A percentile compares a stretch with the other conserved stretches of the same genome.
These are phyloP conservation scores for Protonemura montana DNA, from an alignment of 2,888 invertebrate species.

Conservation along the genomic window DNA sequence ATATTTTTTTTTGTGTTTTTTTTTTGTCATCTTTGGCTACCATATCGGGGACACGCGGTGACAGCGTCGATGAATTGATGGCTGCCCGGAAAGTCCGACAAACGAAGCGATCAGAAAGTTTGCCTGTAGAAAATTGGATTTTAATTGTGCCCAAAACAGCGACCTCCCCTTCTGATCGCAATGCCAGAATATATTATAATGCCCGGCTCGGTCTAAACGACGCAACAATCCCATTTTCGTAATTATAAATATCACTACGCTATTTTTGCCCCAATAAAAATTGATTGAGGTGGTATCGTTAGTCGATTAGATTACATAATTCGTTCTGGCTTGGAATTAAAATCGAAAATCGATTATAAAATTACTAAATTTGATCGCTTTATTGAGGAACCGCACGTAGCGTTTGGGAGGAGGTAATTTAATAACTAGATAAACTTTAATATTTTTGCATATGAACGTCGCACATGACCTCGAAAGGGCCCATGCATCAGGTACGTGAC, in stretches of 20 bases:
- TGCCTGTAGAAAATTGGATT: constrained; percentile 14
- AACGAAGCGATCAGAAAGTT: background rate
- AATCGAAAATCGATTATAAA: too few species aligned
- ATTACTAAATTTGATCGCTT: too few species aligned
- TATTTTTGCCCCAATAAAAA: too few species aligned
- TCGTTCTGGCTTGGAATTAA: too few species aligned
- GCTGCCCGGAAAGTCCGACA: background rate
- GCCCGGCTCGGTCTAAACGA: too few species aligned
- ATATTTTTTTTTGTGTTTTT: background rate
- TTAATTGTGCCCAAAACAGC: constrained; percentile 20
- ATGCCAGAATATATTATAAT: too few species aligned
- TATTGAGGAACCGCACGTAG: too few species aligned
- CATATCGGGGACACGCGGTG: constrained; percentile 33
- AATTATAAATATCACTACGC: too few species aligned
- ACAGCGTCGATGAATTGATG: constrained; percentile 28
- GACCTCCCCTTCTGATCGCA: background rate
- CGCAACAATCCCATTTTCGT: too few species aligned
- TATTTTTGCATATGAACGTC: background rate
- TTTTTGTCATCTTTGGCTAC: constrained; percentile 8
- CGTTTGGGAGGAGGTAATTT: too few species aligned
- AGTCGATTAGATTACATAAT: background rate
- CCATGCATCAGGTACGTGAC: background rate
- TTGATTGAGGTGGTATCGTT: background rate
- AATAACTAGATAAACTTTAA: background rate
- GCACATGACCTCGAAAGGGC: background rate